These are phyloP conservation scores for Ormyrus nitidulus DNA, from an alignment of 2,888 invertebrate species.

Conservation along the genomic window DNA sequence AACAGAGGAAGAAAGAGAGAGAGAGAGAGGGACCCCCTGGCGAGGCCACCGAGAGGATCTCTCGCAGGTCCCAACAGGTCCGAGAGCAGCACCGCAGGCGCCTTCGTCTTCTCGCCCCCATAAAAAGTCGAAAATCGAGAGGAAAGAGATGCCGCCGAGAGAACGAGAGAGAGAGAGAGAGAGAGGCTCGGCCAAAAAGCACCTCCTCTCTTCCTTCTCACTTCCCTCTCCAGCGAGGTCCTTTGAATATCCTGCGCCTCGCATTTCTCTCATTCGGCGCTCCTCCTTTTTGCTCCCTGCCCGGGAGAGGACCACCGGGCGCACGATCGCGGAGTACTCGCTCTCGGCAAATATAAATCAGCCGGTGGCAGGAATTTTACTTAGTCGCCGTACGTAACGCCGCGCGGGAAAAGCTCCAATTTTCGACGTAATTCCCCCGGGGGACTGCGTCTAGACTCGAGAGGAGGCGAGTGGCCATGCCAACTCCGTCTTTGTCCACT, in stretches of 20 bases:
- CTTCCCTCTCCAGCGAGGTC: no score
- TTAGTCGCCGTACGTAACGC: not conserved
- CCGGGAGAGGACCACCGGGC: no score
- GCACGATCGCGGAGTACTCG: no score
- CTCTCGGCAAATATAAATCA: not conserved
- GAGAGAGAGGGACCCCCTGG: constrained; percentile 60
- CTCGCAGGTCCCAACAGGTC: constrained; percentile 62
- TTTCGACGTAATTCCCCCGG: no score
- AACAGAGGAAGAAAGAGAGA: constrained; percentile 25
- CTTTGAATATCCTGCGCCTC: no score
- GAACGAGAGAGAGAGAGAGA: not conserved
- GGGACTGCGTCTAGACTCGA: not conserved
- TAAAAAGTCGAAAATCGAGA: constrained; percentile 53
- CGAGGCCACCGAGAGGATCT: constrained; percentile 53
- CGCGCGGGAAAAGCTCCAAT: no score
- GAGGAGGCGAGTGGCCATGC: not conserved
- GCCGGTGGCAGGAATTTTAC: constrained; percentile 22
- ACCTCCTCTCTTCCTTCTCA: not conserved
- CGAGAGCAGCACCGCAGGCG: constrained; percentile 55
- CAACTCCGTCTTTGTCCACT: constrained; percentile 2
- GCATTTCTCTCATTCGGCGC: no score
- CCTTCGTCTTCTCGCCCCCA: constrained; percentile 50
- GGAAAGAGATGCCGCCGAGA: not conserved
- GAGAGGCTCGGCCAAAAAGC: not conserved
- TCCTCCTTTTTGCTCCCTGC: no score